Conservation (phyloP, 2,888 invertebrate species). For the Caenorhabditis parvicauda region DNA sequence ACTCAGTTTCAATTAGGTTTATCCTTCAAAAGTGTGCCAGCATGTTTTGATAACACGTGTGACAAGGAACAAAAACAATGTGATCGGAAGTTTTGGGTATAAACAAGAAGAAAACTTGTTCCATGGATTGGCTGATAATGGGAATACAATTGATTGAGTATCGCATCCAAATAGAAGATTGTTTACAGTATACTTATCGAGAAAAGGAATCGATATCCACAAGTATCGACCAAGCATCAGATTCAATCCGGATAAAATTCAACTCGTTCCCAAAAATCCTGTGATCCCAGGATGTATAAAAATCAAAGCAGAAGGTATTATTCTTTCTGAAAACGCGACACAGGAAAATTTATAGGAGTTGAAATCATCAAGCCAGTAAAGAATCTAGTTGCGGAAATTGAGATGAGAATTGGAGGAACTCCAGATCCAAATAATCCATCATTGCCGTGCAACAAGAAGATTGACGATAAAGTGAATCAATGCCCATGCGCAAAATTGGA, state of each 20-base stretch:
- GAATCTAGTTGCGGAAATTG: slow-evolving; percentile 60
- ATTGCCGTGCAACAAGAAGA: slow-evolving; percentile 60
- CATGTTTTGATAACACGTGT: no score
- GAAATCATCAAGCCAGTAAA: slow-evolving; percentile 32
- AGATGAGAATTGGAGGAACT: slow-evolving; percentile 59
- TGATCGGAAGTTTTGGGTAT: no score
- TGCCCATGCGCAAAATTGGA: slow-evolving; percentile 62
- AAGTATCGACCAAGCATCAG: slow-evolving; percentile 59
- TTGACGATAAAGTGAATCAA: slow-evolving; percentile 61
- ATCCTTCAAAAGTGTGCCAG: no score
- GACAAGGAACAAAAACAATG: no score
- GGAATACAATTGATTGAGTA: no score
- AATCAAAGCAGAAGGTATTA: slow-evolving; percentile 57
- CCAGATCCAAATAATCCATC: slow-evolving; percentile 61
- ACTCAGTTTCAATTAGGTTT: no score
- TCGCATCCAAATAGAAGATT: no score
- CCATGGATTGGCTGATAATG: no score
- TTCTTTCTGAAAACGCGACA: neutral
- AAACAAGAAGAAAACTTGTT: no score
- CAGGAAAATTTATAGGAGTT: slow-evolving; percentile 13
- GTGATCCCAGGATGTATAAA: slow-evolving; percentile 62
- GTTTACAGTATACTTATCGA: slow-evolving; percentile 55
- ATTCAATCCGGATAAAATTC: slow-evolving; percentile 62
- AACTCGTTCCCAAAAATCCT: slow-evolving; percentile 61
- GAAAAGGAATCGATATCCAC: slow-evolving; percentile 59